A percentile compares a stretch with the other conserved stretches of the same genome.
Conservation (phyloP, 2,797 vertebrate genomes). For the Poecilia wingei region DNA sequence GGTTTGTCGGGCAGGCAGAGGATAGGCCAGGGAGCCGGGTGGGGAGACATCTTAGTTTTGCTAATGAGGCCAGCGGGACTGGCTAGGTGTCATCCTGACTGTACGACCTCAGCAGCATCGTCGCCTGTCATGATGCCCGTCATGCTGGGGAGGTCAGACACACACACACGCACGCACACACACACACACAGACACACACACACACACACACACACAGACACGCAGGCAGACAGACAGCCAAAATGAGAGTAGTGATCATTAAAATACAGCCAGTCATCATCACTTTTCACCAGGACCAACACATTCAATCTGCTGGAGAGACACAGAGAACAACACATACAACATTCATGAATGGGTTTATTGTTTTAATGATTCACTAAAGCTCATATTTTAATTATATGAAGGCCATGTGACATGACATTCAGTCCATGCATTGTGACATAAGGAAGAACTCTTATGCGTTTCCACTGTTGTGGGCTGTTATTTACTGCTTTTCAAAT, state of each 20-base stretch:
- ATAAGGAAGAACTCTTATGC: background rate
- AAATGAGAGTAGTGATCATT: background rate
- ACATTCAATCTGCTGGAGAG: background rate
- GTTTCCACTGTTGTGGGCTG: background rate
- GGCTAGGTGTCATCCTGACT: constrained; percentile 37
- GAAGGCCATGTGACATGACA: background rate
- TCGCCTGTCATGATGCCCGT: constrained; percentile 43
- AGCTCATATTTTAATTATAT: constrained; percentile 4
- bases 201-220: too few species aligned
- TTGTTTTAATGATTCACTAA: constrained; percentile 1
- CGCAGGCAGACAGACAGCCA: constrained; percentile 15
- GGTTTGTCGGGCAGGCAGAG: constrained; percentile 56
- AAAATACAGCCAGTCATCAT: constrained; percentile 9
- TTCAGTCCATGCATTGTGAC: background rate
- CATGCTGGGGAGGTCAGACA: constrained; percentile 33
- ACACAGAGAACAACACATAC: background rate
- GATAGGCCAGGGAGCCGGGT: constrained; percentile 48
- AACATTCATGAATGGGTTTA: background rate
- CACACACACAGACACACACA: background rate
- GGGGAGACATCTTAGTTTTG: constrained; percentile 62
- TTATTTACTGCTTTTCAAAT: background rate
- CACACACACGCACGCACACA: background rate
- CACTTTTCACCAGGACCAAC: background rate
- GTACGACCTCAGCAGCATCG: constrained; percentile 55
- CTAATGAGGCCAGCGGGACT: constrained; percentile 69